A percentile compares a stretch with the other conserved stretches of the same genome.
Conservation (phyloP, 2,113 vertebrate genomes). For the Dipodomys merriami region DNA sequence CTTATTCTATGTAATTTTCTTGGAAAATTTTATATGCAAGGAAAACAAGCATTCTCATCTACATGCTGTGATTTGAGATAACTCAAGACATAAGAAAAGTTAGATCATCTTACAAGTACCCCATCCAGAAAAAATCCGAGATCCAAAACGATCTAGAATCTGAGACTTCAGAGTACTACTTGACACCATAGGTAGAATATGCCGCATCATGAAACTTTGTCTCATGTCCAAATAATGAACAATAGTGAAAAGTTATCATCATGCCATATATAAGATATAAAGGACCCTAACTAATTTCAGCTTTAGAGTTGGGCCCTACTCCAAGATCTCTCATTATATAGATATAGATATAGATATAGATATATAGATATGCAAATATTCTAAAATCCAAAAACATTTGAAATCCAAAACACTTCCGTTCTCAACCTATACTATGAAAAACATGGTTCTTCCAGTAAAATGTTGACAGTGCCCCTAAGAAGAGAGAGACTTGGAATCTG, state of each 20-base stretch:
- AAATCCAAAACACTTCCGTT: neutral
- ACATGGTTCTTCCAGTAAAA: neutral
- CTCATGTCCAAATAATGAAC: neutral
- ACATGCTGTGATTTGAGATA: neutral
- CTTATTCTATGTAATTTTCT: neutral
- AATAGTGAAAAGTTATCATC: neutral
- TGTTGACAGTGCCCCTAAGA: neutral
- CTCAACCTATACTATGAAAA: neutral
- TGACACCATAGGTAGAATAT: neutral
- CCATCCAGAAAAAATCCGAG: neutral
- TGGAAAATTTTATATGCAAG: neutral
- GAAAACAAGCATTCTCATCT: neutral
- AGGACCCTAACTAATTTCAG: neutral
- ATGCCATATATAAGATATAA: neutral
- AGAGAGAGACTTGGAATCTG: neutral
- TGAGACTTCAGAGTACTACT: neutral
- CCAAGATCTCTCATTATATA: neutral
- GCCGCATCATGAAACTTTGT: neutral
- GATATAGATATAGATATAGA: too few relatives aligned
- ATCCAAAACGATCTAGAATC: neutral
- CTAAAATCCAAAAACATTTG: neutral
- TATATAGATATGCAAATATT: neutral
- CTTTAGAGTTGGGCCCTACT: neutral
- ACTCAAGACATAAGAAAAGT: neutral
- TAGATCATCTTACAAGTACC: neutral